Evolutionary conservation across 92 coral and sea anemone genomes (phyloP), one percentile per base, ranked within the genome.

Genomic region (Zoanthus gigantus): DNA sequence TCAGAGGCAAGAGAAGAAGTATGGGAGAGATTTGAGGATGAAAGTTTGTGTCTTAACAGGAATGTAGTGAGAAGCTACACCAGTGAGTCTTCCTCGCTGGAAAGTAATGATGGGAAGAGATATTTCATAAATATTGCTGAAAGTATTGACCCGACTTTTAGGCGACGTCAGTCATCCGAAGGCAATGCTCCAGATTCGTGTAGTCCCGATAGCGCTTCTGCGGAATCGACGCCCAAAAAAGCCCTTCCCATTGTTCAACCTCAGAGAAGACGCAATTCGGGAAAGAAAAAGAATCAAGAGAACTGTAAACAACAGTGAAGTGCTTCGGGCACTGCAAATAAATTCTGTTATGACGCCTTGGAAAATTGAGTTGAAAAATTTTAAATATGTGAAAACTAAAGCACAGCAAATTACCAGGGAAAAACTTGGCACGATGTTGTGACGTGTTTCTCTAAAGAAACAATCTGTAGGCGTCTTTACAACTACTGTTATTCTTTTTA

Each of bases 91-190:
- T 58, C 91, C 42, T 79, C 82, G 46, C 86, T 84, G 30, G 76
- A 89, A 45, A 89, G 72, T 31, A 75, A 89, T 37, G 96, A 93
- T 69, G 69, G 45, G 5, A 92, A 93, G 53, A 87, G 93, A 42
- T 76, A 48, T 68, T 90, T 88, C 52, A 79, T 83, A 74, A 97
- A 97, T 88, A 95, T 97, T 30, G 99, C 96, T 6, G 99, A 97
- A 61, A 86, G 93, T 6, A 92, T 97, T 74, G 99, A 97, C 82
- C 99, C 99, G 1, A 97, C 99, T 30, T 97, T 92, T 80, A 86
- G 77, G 72, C 86, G 98, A 52, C 92, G 88, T 52, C 89, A 88
- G 34, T 31, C 88, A 30, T 86, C 84, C 15, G 91, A 90, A 10
- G 61, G 75, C 61, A 37, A 30, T 14, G 28, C 58, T 0, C 29